A percentile compares a stretch with the other conserved stretches of the same genome.
Conservation (phyloP, 2,113 vertebrate genomes). For the Lutjanus erythropterus region DNA sequence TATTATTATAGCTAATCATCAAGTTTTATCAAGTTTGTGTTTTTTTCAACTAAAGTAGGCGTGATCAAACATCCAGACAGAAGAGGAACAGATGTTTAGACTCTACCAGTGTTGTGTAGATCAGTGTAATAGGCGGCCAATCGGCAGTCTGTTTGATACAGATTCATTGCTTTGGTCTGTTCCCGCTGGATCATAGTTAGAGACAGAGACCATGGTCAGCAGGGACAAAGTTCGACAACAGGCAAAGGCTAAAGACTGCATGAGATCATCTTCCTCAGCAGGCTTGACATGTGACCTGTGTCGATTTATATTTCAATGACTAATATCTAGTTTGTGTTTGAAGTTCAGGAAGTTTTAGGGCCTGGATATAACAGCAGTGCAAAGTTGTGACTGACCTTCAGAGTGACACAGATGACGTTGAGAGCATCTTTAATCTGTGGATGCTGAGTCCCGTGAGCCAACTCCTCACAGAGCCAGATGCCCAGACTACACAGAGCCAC, state of each 20-base stretch:
- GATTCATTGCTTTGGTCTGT: conserved; percentile 55
- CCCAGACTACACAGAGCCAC: conserved; percentile 98
- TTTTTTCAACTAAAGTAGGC: background rate
- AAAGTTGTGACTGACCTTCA: conserved; percentile 88
- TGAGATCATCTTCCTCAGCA: background rate
- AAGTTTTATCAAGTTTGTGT: background rate
- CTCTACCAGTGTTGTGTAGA: conserved; percentile 22
- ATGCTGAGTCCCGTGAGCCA: conserved; percentile 93
- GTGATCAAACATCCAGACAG: background rate
- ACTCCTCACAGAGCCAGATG: conserved; percentile 98
- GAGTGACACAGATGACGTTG: conserved; percentile 97
- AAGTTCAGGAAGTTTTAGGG: background rate
- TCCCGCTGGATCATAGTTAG: conserved; percentile 42
- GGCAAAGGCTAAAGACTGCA: background rate
- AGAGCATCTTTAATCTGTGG: conserved; percentile 96
- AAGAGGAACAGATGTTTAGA: conserved; percentile 47
- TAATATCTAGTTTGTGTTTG: background rate
- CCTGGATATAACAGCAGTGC: background rate
- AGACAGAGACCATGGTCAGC: conserved; percentile 13
- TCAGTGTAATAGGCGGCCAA: conserved; percentile 13
- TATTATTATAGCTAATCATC: background rate
- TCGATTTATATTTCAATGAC: background rate
- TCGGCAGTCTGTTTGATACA: conserved; percentile 36
- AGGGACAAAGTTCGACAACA: conserved; percentile 31
- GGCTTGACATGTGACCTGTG: background rate